A percentile compares a stretch with the other conserved stretches of the same genome.
Conservation (phyloP, 2,797 vertebrate genomes). For the Onychomys arenicola region DNA sequence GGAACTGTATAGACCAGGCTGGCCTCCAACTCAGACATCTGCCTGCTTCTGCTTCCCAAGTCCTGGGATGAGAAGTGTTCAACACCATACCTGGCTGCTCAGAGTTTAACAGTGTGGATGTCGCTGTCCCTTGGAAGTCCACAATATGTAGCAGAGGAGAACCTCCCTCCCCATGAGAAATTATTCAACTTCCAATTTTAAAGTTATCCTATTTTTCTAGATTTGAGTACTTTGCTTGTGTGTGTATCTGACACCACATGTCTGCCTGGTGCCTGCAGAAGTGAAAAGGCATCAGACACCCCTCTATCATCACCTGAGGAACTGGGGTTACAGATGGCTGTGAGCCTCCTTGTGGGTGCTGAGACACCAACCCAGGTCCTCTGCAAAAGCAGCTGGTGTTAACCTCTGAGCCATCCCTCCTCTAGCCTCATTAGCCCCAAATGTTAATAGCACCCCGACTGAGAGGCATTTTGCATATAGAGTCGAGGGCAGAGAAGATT, state of each 20-base stretch:
- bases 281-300: too few species aligned
- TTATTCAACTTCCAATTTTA: too few species aligned
- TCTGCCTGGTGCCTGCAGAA: neutral
- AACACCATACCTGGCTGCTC: neutral
- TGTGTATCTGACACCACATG: neutral
- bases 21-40: neutral
- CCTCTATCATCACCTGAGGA: too few species aligned
- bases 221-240: neutral
- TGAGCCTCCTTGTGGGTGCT: neutral
- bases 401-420: neutral
- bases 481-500: too few species aligned
- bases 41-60: neutral
- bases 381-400: too few species aligned
- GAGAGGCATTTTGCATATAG: neutral
- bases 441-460: too few species aligned
- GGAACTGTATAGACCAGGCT: neutral
- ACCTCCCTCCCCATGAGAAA: neutral
- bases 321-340: neutral
- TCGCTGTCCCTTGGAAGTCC: too few species aligned
- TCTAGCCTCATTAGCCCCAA: neutral
- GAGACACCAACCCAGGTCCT: too few species aligned
- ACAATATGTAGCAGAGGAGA: rapidly evolving
- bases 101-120: neutral
- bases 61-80: neutral
- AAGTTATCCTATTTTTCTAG: neutral